Conservation (phyloP, 30 jellyfish, hydroid and myxozoan species). For the Euphysa ruthae region DNA sequence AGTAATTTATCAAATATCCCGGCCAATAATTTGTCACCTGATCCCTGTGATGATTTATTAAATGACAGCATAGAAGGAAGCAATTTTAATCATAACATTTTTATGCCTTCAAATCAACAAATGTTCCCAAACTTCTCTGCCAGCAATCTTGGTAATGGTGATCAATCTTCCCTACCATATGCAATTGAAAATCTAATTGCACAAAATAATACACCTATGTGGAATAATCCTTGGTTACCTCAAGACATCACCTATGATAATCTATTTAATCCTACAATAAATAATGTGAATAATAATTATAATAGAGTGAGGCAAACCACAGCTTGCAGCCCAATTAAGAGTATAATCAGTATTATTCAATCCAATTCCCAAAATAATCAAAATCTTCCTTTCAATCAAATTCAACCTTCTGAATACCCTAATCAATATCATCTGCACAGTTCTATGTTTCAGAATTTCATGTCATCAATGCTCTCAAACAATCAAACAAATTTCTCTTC, state of each 20-base stretch:
- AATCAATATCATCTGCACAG: background rate
- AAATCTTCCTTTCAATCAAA: background rate
- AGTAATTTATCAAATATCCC: conserved; percentile 74
- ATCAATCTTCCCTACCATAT: conserved; percentile 62
- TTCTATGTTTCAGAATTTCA: background rate
- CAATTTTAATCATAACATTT: conserved; percentile 15
- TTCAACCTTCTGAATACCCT: background rate
- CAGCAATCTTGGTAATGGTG: conserved; percentile 53
- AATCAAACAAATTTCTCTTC: background rate
- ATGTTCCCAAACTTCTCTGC: conserved; percentile 80
- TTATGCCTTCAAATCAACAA: conserved; percentile 44
- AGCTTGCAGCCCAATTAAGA: conserved; percentile 80
- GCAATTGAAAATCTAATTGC: conserved; percentile 79
- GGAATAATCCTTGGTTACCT: conserved; percentile 34
- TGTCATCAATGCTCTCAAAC: no score
- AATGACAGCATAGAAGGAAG: conserved; percentile 1
- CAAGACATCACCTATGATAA: conserved; percentile 13
- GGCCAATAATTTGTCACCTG: conserved; percentile 71
- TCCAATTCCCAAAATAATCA: conserved; percentile 10
- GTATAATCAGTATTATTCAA: conserved; percentile 56
- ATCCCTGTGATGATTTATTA: conserved; percentile 22
- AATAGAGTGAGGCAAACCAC: conserved; percentile 22
- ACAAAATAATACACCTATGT: conserved; percentile 31
- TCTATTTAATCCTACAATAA: background rate
- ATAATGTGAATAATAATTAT: conserved; percentile 3